These are phyloP conservation scores for Podarcis muralis DNA, from an alignment of 2,113 vertebrate species.

Conservation along the genomic window DNA sequence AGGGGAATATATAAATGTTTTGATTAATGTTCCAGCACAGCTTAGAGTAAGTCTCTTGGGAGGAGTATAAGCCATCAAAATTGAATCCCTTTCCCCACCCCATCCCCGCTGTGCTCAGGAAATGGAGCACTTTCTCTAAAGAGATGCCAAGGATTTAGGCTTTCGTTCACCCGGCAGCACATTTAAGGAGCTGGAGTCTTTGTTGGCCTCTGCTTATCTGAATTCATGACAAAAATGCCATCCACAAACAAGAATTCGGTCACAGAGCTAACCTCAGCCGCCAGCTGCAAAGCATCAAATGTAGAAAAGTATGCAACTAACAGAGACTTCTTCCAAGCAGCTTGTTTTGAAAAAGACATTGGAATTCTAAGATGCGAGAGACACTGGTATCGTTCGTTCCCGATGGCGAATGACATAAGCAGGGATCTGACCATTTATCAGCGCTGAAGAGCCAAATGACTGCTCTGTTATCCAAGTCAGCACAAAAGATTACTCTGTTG, in stretches of 20 bases:
- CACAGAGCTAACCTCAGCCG: conserved; percentile 37
- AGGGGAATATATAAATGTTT: conserved; percentile 3
- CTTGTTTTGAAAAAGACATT: not conserved
- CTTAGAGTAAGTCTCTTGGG: conserved; percentile 14
- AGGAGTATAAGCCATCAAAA: conserved; percentile 9
- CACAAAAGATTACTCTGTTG: conserved; percentile 20
- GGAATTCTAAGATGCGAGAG: conserved; percentile 35
- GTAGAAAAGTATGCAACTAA: conserved; percentile 6
- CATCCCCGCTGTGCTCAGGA: conserved; percentile 24
- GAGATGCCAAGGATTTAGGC: conserved; percentile 45
- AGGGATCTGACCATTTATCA: conserved; percentile 18
- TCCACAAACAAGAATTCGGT: conserved; percentile 44
- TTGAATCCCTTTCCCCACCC: conserved; percentile 26
- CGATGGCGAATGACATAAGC: not conserved
- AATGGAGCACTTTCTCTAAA: conserved; percentile 48
- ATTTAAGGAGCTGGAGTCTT: conserved; percentile 55
- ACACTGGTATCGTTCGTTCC: not conserved
- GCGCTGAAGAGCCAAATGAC: not conserved
- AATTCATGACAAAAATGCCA: conserved; percentile 48
- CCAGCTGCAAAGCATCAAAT: conserved; percentile 22
- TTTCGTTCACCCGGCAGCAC: conserved; percentile 52
- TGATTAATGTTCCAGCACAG: not conserved
- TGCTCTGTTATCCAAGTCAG: conserved; percentile 11
- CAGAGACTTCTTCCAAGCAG: not conserved
- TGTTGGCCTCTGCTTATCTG: conserved; percentile 25